Evolutionary conservation across 2,797 vertebrate species (phyloP), one percentile per base, ranked within the genome.

Genomic region (Picus viridis): DNA sequence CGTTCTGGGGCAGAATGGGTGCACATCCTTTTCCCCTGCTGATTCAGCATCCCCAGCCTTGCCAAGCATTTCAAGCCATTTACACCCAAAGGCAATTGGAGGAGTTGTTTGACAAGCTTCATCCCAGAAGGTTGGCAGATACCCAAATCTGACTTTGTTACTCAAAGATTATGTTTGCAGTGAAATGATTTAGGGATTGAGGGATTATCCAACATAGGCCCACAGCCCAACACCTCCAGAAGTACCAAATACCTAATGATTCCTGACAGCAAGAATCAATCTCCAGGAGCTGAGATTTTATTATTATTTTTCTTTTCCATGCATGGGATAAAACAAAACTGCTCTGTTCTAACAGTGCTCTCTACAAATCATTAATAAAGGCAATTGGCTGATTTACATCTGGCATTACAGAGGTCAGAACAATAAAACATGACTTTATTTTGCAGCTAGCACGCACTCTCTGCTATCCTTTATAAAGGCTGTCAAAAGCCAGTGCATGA

Each of bases 201-300:
- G 78, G 86, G 93, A 94, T 95, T 87, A 95, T 95, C 89, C 92
- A 91, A 29, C 65, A 27, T 18, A 78, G 85, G 80, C 76, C 84
- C 45, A 64, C 9, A 89, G 83, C 81, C 90, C 69, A 90, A 36
- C 41, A 58, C 62, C 59, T 88, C 82, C 69, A 77, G 34, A 71
- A 58, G 71, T 30, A 95, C 69, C 86, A 79, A 90, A 81, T 14
- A 75, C 67, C 91, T 92, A 93, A 96, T 80, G 73, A 94, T 89
- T 95, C 87, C 92, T 96, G 91, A 94, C 91, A 93, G 86, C 88
- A 88, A 62, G 90, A 89, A 95, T 94, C 91, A 80, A 84, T 96
- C 81, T 89, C 43, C 0, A 1, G 20, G 62, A 90, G 62, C 71
- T 22, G 29, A 72, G 53, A 67, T 58, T 59, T 41, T 27, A 3